Evolutionary conservation across 2,113 vertebrate genomes (phyloP).

Genomic region (Thymallus thymallus): DNA sequence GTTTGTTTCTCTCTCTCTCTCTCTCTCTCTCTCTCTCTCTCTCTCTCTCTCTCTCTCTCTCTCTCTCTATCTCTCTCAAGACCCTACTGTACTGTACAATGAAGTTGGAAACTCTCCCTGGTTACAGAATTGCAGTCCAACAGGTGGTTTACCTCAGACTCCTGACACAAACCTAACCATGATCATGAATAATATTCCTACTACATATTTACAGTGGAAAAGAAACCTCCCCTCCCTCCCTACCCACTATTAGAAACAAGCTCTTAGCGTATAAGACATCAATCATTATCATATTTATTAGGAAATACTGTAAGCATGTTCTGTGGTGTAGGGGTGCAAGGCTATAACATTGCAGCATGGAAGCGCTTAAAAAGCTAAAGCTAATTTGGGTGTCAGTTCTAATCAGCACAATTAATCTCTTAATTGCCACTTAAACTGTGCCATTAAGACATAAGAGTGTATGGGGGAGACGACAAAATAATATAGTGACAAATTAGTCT

Average conservation of each 20-base stretch:
- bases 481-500: slow-evolving; percentile 44
- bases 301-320: slow-evolving; percentile 18
- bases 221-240: slow-evolving; percentile 8
- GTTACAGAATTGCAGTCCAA: slow-evolving; percentile 41
- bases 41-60: too few relatives aligned
- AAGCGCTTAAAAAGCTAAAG: slow-evolving; percentile 30
- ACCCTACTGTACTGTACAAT: neutral
- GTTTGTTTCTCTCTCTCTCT: too few relatives aligned
- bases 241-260: slow-evolving; percentile 25
- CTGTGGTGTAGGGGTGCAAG: neutral
- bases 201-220: slow-evolving; percentile 58
- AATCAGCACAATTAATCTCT: slow-evolving; percentile 57
- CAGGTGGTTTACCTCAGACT: slow-evolving; percentile 67
- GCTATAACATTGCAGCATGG: neutral
- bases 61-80: slow-evolving; percentile 10
- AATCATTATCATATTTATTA: slow-evolving; percentile 45
- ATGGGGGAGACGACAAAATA: slow-evolving; percentile 38
- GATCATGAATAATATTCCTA: slow-evolving; percentile 48
- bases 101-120: slow-evolving; percentile 24
- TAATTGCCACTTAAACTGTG: slow-evolving; percentile 44
- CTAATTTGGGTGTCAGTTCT: slow-evolving; percentile 36
- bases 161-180: slow-evolving; percentile 33
- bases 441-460: slow-evolving; percentile 40
- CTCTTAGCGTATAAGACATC: slow-evolving; percentile 24
- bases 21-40: too few relatives aligned